Evolutionary conservation across 1,140 invertebrate genomes (phyloP).

Genomic region (Bombus sibiricus): DNA sequence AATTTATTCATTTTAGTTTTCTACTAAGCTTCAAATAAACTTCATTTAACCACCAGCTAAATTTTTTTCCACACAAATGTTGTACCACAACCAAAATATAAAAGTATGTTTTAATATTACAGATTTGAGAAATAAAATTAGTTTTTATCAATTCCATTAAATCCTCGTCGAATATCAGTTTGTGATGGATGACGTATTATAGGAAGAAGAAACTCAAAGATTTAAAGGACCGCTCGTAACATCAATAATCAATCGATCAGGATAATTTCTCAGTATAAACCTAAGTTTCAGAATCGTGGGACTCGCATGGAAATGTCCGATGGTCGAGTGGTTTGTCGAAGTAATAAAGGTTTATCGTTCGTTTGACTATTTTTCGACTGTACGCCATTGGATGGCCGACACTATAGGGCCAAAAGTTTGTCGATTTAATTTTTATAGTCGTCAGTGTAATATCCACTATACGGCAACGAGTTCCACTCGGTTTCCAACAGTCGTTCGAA

Average conservation of each 20-base stretch:
- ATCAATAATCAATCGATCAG: conserved; percentile 34
- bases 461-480: conserved; percentile 52
- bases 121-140: neutral
- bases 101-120: neutral
- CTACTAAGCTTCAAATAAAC: neutral
- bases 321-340: conserved; percentile 43
- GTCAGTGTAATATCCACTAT: conserved; percentile 65
- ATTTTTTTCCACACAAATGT: neutral
- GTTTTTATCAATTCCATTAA: too few relatives aligned
- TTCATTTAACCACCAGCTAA: neutral
- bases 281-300: conserved; percentile 14
- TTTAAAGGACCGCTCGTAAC: neutral
- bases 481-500: conserved; percentile 52
- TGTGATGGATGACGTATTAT: too few relatives aligned
- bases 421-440: conserved; percentile 70
- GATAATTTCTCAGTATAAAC: conserved; percentile 34
- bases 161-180: neutral
- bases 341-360: conserved; percentile 71
- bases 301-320: conserved; percentile 17
- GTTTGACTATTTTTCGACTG: conserved; percentile 46
- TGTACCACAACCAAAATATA: neutral
- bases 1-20: neutral
- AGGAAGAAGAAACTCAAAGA: neutral
- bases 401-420: conserved; percentile 58
- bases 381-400: conserved; percentile 43